These are phyloP conservation scores for Pilophorus perplexus DNA, from an alignment of 2,888 invertebrate genomes.

Conservation along the genomic window DNA sequence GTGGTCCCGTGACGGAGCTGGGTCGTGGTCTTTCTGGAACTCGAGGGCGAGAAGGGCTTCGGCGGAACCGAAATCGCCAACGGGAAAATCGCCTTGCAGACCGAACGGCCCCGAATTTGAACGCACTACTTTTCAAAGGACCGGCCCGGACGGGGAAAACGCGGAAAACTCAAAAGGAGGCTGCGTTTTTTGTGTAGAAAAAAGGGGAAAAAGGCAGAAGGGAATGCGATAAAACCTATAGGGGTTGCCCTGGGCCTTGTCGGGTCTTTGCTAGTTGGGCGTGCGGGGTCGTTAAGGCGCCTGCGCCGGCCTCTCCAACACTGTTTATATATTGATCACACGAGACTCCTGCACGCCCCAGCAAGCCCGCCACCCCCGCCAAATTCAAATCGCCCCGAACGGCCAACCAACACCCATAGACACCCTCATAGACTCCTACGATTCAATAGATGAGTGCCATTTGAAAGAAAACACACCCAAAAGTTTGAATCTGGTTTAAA, in stretches of 20 bases:
- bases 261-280: slow-evolving; percentile 45
- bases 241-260: slow-evolving; percentile 41
- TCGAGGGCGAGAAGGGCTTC: not conserved
- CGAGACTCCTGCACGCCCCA: slow-evolving; percentile 24
- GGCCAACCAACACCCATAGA: slow-evolving; percentile 12
- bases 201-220: slow-evolving; percentile 34
- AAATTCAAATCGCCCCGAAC: slow-evolving; percentile 31
- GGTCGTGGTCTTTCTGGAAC: slow-evolving; percentile 23
- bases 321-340: slow-evolving; percentile 48
- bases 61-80: no score
- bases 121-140: no score
- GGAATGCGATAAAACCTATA: slow-evolving; percentile 37
- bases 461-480: no score
- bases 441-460: no score
- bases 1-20: slow-evolving; percentile 21
- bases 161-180: not conserved
- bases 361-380: slow-evolving; percentile 33
- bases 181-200: not conserved
- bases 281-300: slow-evolving; percentile 44
- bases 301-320: slow-evolving; percentile 36
- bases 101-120: not conserved
- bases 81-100: not conserved
- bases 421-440: no score
- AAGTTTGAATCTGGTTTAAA: no score
- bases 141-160: not conserved